These are phyloP conservation scores for Pangasius larnaudii DNA, from an alignment of 2,797 vertebrate species.

Conservation along the genomic window DNA sequence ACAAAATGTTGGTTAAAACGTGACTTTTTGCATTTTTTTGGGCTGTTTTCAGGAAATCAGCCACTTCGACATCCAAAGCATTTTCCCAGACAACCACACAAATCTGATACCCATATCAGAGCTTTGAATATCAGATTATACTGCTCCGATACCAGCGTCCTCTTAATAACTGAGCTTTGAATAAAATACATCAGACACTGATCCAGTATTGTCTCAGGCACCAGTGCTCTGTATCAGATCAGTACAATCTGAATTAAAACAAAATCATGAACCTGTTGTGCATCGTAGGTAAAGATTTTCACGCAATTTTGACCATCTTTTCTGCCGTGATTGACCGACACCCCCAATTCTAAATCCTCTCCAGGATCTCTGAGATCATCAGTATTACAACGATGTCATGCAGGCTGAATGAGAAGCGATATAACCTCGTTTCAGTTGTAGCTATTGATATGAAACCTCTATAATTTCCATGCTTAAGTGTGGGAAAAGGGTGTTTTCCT, in stretches of 20 bases:
- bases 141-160: not conserved
- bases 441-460: not conserved
- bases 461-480: not conserved
- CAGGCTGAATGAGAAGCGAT: not conserved
- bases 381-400: not conserved
- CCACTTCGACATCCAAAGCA: too few relatives aligned
- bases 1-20: too few relatives aligned
- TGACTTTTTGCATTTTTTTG: not conserved
- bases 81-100: not conserved
- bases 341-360: not conserved
- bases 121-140: not conserved
- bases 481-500: slow-evolving; percentile 20
- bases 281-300: not conserved
- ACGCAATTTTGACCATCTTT: not conserved
- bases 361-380: not conserved
- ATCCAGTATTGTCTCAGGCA: not conserved
- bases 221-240: not conserved
- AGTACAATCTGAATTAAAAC: not conserved
- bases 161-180: too few relatives aligned
- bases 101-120: not conserved
- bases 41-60: not conserved
- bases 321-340: not conserved
- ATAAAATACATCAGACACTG: not conserved
- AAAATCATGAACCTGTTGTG: not conserved
- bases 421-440: not conserved